Base-by-base conservation (phyloP, 1,140 invertebrate genomes). In the Cryptotermes secundus region DNA sequence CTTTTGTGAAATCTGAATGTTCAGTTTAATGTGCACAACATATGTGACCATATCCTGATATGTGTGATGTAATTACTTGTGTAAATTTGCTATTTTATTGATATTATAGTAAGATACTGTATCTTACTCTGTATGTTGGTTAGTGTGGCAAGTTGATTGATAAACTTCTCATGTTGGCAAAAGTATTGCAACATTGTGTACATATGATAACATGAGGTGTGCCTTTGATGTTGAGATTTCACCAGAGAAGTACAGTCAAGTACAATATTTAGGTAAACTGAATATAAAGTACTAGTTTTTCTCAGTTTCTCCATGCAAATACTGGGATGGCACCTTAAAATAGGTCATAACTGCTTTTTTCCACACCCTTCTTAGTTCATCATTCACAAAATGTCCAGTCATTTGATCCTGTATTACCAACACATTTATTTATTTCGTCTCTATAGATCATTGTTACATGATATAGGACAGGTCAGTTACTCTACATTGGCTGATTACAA, bases 171-270 rank as follows among this genome's bases (percentile, higher is more conserved):
- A 72, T 7, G 7, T 72, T 72, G n/a, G 26, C 10, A 72, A 10
- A 72, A 72, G 19, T 72, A 72, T 72, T 72, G 59, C n/a, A 12
- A 12, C 31, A 7, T 31, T 72, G 59, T 72, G 9, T 72, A 12
- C 59, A 72, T 72, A n/a, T 72, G 59, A 72, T 72, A 72, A 72
- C 26, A 16, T 72, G n/a, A 72, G 59, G 59, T 31, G 59, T 72
- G 59, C 12, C 59, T 31, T 72, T 49, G 45, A 49, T 49, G 31
- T 31, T 31, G n/a, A 6, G 12, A 31, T 72, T 31, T 72, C n/a
- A 9, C 59, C 9, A 81, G 26, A n/a, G 26, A 35, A 34, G 80
- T 49, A 49, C 80, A 81, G 42, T 81, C 36, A 38, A 9, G 16
- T 81, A 31, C 26, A 34, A 82, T 38, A 45, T 82, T 7, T 6